Percentiles rank a stretch among this genome's conserved stretches.
phyloP scores from a whole-genome alignment of 2,113 vertebrate genomes.

The Colossoma macropomum region DNA sequence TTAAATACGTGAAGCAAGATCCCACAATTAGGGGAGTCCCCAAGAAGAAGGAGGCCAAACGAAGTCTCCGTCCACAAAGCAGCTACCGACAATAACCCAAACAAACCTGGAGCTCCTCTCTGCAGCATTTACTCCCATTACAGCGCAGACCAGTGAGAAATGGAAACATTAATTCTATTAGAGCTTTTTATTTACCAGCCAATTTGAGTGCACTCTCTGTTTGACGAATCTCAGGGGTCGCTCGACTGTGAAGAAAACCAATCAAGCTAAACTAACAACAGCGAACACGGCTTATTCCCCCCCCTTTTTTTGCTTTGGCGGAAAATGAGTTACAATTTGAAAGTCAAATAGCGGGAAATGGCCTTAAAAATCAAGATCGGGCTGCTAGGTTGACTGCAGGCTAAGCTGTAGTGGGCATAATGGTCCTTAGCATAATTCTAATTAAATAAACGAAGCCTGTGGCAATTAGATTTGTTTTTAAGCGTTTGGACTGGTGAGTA shows the following conservation, averaged over 20 bases:
- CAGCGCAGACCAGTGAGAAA: constrained; percentile 21
- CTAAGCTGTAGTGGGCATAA: constrained; percentile 8
- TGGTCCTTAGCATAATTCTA: constrained; percentile 24
- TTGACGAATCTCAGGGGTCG: constrained; percentile 47
- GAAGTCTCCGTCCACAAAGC: too few relatives aligned
- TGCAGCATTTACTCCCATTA: constrained; percentile 19
- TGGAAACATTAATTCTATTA: constrained; percentile 48
- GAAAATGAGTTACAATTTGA: constrained; percentile 56
- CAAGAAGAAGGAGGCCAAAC: too few relatives aligned
- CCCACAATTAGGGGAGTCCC: too few relatives aligned
- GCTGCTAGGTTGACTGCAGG: not conserved
- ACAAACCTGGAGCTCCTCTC: not conserved
- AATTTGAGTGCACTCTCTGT: constrained; percentile 50
- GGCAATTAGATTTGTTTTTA: constrained; percentile 41
- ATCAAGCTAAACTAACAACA: constrained; percentile 66
- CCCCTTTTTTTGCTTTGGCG: constrained; percentile 1
- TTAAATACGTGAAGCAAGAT: too few relatives aligned
- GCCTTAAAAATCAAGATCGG: constrained; percentile 24
- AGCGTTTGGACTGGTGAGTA: not conserved
- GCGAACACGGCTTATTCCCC: constrained; percentile 37
- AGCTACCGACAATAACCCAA: too few relatives aligned
- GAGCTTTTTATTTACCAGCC: constrained; percentile 52
- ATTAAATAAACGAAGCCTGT: constrained; percentile 41
- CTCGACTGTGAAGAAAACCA: constrained; percentile 62
- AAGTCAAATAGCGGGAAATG: constrained; percentile 55